Percentiles rank a stretch among this genome's conserved stretches.
These are phyloP conservation scores for Sylvicapra grimmia DNA, from an alignment of 2,113 vertebrate genomes.

Conservation along the genomic window DNA sequence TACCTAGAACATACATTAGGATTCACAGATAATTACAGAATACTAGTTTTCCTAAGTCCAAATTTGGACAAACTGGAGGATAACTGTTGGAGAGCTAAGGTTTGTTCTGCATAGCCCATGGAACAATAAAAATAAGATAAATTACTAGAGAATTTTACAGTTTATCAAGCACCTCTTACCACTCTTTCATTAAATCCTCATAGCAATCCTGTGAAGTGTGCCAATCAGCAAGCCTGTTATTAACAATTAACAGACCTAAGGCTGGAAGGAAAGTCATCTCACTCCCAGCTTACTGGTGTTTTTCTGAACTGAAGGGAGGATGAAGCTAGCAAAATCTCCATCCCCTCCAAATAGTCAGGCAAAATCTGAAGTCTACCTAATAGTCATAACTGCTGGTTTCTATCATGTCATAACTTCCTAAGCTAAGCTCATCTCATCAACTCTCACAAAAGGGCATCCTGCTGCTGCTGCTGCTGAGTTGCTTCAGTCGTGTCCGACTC, in stretches of 20 bases:
- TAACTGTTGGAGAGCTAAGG: background rate
- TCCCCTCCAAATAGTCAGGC: background rate
- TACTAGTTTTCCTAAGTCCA: background rate
- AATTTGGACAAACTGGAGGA: background rate
- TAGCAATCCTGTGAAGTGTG: background rate
- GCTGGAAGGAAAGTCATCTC: background rate
- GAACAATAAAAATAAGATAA: background rate
- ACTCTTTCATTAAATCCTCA: background rate
- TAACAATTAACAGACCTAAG: background rate
- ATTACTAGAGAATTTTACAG: background rate
- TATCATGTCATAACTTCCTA: background rate
- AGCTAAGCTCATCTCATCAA: background rate
- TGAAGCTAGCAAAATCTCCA: background rate
- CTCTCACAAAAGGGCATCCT: background rate
- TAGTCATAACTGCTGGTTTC: background rate
- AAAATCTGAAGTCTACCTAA: background rate
- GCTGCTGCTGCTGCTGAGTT: too few species aligned
- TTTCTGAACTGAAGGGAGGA: background rate
- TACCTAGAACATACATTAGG: background rate
- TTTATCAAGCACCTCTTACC: background rate
- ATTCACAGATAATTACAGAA: background rate
- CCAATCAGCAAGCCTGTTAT: background rate
- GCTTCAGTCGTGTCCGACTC: too few species aligned
- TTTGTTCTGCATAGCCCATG: background rate
- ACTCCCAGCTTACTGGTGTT: background rate